Evolutionary conservation across 2,797 vertebrate genomes (phyloP).

Genomic region (Apogon hyalosoma): DNA sequence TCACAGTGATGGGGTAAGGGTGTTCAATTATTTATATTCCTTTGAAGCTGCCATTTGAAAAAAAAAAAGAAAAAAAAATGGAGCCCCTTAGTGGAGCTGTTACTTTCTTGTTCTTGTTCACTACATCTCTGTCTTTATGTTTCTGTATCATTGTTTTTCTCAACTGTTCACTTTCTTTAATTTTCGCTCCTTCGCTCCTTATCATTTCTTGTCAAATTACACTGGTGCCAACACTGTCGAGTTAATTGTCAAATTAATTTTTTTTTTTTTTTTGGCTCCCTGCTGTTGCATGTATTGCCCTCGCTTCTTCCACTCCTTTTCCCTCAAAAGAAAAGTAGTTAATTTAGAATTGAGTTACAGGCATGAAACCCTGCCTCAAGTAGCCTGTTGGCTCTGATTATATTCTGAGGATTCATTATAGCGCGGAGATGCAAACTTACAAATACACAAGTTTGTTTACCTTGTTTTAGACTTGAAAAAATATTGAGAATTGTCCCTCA

Average conservation of each 20-base stretch:
- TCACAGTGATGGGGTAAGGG: slow-evolving; percentile 62
- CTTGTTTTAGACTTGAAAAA: no score
- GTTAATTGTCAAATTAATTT: slow-evolving; percentile 60
- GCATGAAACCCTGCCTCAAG: slow-evolving; percentile 28
- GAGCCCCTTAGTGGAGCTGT: slow-evolving; percentile 48
- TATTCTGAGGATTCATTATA: slow-evolving; percentile 6
- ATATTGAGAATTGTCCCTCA: no score
- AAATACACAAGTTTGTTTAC: not conserved
- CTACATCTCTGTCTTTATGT: slow-evolving; percentile 10
- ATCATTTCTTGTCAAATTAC: slow-evolving; percentile 52
- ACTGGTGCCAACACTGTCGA: slow-evolving; percentile 44
- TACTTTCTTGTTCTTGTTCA: slow-evolving; percentile 56
- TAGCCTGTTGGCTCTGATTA: slow-evolving; percentile 19
- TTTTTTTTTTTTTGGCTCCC: slow-evolving; percentile 13
- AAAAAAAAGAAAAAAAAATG: slow-evolving; percentile 46
- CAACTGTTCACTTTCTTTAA: slow-evolving; percentile 21
- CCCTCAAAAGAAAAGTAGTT: slow-evolving; percentile 57
- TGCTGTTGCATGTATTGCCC: slow-evolving; percentile 35
- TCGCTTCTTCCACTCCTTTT: slow-evolving; percentile 18
- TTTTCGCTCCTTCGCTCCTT: slow-evolving; percentile 26
- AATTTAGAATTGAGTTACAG: slow-evolving; percentile 54
- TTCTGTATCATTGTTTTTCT: slow-evolving; percentile 16
- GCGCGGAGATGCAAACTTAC: not conserved
- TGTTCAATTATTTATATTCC: slow-evolving; percentile 81
- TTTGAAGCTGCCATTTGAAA: slow-evolving; percentile 77